Conservation (phyloP, 1,140 invertebrate genomes). For the Lineus longissimus region DNA sequence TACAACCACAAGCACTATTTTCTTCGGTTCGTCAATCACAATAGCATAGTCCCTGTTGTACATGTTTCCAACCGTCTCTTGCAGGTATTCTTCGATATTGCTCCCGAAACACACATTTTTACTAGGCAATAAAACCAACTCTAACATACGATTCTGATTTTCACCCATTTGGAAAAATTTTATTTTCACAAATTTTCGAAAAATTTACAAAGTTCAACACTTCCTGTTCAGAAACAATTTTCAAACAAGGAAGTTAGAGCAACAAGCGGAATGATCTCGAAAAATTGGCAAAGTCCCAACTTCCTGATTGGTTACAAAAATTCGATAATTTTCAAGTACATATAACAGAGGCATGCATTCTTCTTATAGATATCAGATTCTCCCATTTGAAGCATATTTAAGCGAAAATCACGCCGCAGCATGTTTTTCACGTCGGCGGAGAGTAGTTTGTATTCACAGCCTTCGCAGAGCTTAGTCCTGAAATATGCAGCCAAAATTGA, state of each 20-base stretch:
- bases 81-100: conserved; percentile 1
- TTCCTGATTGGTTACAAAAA: no score
- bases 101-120: conserved; percentile 2
- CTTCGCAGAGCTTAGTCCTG: not conserved
- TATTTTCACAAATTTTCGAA: no score
- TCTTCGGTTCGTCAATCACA: not conserved
- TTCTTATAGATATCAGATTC: conserved; percentile 1
- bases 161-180: no score
- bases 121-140: conserved; percentile 1
- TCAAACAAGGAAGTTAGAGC: no score
- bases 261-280: no score
- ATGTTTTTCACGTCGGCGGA: conserved; percentile 6
- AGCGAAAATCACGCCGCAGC: not conserved
- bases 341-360: not conserved
- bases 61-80: not conserved
- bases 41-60: conserved; percentile 5
- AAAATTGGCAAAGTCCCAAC: no score
- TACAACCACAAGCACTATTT: not conserved
- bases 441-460: not conserved
- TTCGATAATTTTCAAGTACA: conserved; percentile 2
- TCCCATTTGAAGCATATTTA: not conserved
- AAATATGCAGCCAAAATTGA: not conserved
- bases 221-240: no score
- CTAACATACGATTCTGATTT: not conserved
- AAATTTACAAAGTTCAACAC: no score